Evolutionary conservation across 2,888 invertebrate species (phyloP), one percentile per base, ranked within the genome.

Genomic region (Plusia festucae): DNA sequence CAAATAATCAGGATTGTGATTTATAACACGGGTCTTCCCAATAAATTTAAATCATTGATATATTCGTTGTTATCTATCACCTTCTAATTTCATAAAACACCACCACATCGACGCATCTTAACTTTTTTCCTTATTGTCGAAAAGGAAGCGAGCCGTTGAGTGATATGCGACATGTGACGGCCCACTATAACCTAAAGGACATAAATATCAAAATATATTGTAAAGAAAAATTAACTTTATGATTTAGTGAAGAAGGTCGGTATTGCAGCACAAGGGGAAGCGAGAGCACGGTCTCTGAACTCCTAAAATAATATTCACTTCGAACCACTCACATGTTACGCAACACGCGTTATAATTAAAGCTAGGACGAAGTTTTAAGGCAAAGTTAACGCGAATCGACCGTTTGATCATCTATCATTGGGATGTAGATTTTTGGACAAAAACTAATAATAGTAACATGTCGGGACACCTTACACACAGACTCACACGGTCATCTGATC

Each of bases 291-390:
- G 91, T 90, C 92, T 93, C 88, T 92, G 92, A 93, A 93, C 93
- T 93, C 93, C 91, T 93, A 93, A 94, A 94, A 94, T 94, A 94
- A 93, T 94, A 93, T 93, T 93, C 92, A 93, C 93, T 90, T 91
- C 88, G 88, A 90, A 88, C 82, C 92, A 92, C 93, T 89, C 89
- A 88, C 88, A 82, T 86, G 92, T 94, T 94, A 90, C 93, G 94
- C 90, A 94, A 94, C 91, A 83, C 84, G 86, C 86, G 91, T 90
- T 93, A 93, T 93, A 93, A 93, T 92, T 92, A 91, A 90, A 89
- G 91, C 87, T 90, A 91, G 89, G 90, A 89, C 87, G 89, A 86
- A 86, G 88, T 84, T 88, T 88, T 88, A 88, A 86, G 85, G 87
- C 86, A 87, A 87, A 84, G 84, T 86, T 87, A 85, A 84, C 82